Evolutionary conservation across 2,797 vertebrate species (phyloP).

Genomic region (Mallotus villosus): DNA sequence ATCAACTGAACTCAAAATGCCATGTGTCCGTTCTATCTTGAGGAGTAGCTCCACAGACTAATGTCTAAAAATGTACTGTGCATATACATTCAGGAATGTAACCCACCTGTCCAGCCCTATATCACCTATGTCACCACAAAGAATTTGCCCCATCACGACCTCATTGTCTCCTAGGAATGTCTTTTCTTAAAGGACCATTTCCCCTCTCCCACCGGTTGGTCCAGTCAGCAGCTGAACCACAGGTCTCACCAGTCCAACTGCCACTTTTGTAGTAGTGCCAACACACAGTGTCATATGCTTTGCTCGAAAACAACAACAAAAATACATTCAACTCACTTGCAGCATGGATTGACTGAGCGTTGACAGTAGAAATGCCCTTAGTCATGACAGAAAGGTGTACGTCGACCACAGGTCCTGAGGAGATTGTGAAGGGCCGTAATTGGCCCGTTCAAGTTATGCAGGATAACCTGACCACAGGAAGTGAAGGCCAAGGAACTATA

Average conservation of each 20-base stretch:
- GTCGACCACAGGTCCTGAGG: background rate
- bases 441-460: background rate
- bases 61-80: slow-evolving; percentile 44
- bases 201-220: slow-evolving; percentile 3
- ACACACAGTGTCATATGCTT: slow-evolving; percentile 30
- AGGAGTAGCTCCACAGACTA: slow-evolving; percentile 38
- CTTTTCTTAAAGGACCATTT: slow-evolving; percentile 3
- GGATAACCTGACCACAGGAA: background rate
- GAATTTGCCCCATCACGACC: slow-evolving; percentile 11
- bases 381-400: background rate
- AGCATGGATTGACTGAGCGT: slow-evolving; percentile 18
- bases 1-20: slow-evolving; percentile 33
- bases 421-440: background rate
- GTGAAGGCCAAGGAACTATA: background rate
- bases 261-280: background rate
- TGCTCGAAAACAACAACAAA: background rate
- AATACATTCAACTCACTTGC: slow-evolving; percentile 59
- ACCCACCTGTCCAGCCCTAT: slow-evolving; percentile 7
- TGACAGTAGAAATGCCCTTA: slow-evolving; percentile 28
- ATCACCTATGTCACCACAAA: slow-evolving; percentile 12
- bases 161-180: slow-evolving; percentile 42
- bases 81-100: slow-evolving; percentile 41
- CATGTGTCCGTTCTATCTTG: slow-evolving; percentile 44
- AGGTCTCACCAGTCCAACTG: slow-evolving; percentile 28
- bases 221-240: slow-evolving; percentile 14